Percentiles rank a stretch among this genome's conserved stretches.
phyloP scores from a whole-genome alignment of 1,140 invertebrate species.

The Frieseomelitta varia region DNA sequence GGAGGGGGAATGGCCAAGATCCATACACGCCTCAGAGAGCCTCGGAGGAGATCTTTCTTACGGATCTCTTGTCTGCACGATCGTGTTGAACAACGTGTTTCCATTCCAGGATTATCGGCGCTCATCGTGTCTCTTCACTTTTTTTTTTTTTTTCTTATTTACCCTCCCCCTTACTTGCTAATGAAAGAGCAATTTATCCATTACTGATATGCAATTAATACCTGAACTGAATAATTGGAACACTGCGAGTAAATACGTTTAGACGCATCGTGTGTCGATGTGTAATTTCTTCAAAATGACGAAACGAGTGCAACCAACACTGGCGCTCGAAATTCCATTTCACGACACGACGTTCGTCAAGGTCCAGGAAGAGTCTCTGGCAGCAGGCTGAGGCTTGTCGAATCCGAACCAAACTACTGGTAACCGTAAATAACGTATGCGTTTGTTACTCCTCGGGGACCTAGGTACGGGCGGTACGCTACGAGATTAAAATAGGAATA shows the following conservation, averaged over 20 bases:
- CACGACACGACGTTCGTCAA: not conserved
- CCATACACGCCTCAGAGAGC: constrained; percentile 35
- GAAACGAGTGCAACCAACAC: fast-evolving
- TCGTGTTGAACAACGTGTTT: not conserved
- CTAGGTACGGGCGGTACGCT: constrained; percentile 38
- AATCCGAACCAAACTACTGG: constrained; percentile 25
- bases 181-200: not conserved
- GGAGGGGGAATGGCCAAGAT: constrained; percentile 15
- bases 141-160: no score
- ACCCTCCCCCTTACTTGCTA: no score
- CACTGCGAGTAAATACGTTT: not conserved
- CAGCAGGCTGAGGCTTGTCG: constrained; percentile 7
- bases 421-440: constrained; percentile 52
- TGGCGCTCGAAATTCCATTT: not conserved
- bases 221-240: no score
- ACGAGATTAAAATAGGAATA: constrained; percentile 26
- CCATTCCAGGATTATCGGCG: not conserved
- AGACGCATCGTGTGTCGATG: not conserved
- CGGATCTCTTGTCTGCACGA: not conserved
- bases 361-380: not conserved
- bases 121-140: not conserved
- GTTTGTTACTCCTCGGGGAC: not conserved
- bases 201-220: no score
- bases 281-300: not conserved
- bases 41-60: not conserved